Percentiles rank a stretch among this genome's conserved stretches.
Evolutionary conservation across 1,140 invertebrate genomes (phyloP).

Genomic region (Frieseomelitta varia): DNA sequence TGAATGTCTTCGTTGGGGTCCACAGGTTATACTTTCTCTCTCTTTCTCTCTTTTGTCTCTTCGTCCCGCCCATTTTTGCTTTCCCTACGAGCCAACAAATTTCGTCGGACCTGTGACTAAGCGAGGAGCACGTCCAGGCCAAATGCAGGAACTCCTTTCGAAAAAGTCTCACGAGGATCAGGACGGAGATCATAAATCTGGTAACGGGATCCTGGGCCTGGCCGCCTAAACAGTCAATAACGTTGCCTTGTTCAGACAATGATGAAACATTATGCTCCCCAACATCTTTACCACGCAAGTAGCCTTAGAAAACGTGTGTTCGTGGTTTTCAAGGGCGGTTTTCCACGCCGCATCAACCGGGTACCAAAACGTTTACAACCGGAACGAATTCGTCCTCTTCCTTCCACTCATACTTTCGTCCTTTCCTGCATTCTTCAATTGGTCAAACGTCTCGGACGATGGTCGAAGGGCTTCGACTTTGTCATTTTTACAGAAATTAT

Average conservation of each 20-base stretch:
- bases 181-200: conserved; percentile 67
- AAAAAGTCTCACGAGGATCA: conserved; percentile 41
- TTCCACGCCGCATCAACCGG: neutral
- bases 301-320: conserved; percentile 42
- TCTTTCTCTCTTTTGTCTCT: neutral
- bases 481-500: neutral
- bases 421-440: neutral
- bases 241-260: conserved; percentile 67
- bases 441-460: neutral
- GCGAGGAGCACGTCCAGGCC: neutral
- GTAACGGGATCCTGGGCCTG: conserved; percentile 31
- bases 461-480: neutral
- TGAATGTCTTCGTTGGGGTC: conserved; percentile 56
- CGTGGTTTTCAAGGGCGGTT: neutral
- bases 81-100: conserved; percentile 50
- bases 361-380: conserved; percentile 37
- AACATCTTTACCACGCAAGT: conserved; percentile 64
- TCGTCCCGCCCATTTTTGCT: conserved; percentile 45
- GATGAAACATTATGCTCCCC: conserved; percentile 60
- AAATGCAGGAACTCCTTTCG: conserved; percentile 5
- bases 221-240: conserved; percentile 66
- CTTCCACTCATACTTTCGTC: conserved; percentile 30
- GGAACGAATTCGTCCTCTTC: conserved; percentile 49
- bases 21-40: too few species aligned
- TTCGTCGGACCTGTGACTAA: conserved; percentile 4